phyloP scores from a whole-genome alignment of 2,888 invertebrate genomes.

The Erpobdella octoculata region DNA sequence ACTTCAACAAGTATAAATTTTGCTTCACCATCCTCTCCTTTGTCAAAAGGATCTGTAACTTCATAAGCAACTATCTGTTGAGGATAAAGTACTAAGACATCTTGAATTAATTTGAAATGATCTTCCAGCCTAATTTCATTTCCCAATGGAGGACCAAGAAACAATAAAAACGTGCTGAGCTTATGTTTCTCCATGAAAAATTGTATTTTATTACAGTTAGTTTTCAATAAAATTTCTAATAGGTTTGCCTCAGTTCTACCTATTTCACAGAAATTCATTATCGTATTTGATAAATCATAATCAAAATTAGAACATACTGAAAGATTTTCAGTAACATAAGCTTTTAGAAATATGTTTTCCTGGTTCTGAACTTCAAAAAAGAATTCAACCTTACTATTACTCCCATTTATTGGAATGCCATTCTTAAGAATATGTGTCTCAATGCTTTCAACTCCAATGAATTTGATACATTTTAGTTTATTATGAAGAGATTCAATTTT shows the following conservation, averaged over 20 bases:
- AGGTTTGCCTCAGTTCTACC: too few species aligned
- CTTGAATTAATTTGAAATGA: conserved; percentile 6
- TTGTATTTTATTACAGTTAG: too few species aligned
- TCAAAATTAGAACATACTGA: not conserved
- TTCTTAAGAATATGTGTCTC: not conserved
- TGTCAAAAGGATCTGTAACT: not conserved
- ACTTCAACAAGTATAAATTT: conserved; percentile 8
- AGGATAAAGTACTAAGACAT: not conserved
- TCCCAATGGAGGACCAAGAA: not conserved
- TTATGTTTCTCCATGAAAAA: too few species aligned
- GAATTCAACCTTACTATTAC: not conserved
- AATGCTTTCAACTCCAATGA: not conserved
- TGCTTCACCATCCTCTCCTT: conserved; percentile 7
- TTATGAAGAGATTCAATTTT: not conserved
- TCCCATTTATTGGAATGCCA: not conserved
- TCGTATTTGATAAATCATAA: not conserved
- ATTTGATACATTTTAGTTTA: not conserved
- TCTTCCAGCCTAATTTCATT: conserved; percentile 9
- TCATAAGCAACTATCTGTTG: conserved; percentile 13
- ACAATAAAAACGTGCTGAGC: too few species aligned
- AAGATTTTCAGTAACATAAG: not conserved
- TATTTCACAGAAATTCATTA: too few species aligned
- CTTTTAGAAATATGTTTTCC: not conserved
- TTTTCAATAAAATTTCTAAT: too few species aligned
- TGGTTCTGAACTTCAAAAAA: not conserved